Evolutionary conservation across 2,888 invertebrate species (phyloP), one percentile per base, ranked within the genome.

Genomic region (Eristalis tenax): DNA sequence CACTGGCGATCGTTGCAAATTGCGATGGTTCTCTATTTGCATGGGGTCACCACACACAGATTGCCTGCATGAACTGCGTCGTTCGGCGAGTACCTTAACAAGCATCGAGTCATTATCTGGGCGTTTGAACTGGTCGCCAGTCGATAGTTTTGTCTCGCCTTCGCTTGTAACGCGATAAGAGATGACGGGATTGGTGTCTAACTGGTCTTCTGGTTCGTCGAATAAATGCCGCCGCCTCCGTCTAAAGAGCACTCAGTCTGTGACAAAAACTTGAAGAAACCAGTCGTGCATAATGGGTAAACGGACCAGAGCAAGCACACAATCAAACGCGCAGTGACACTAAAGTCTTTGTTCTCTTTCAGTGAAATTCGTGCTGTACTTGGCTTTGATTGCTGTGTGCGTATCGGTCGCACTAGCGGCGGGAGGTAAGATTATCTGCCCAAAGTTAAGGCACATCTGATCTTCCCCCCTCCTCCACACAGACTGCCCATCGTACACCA

Each of bases 401-500:
- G 40, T 86, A 10, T 18, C 65, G 40, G 11, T 82, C 59, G 43
- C 82, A 57, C 70, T 22, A 1, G 70, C 82, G 43, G 74, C 71
- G 28, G 71, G 71, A 71, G 71, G 26, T 59, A 59, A 64, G 18
- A 32, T 32, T 32, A 8, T 32, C 28, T 28, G 28, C 28, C 28
- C 28, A 28, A 28, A 32, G 32, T 1, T 32, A 6, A 1, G 0
- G 32, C 5, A 10, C 32, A 32, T 32, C 32, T 28, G n/a, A 38
- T 32, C 18, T 57, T 6, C 13, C 5, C 8, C 1, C 32, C 32
- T 32, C 32, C 8, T 8, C 32, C 32, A 5, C 32, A 50, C 28
- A 88, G 94, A 94, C 89, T 96, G 96, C 90, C 96, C 96, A 1
- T 91, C 95, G 1, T 94, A 94, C 0, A 95, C 95, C 50, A 95